A percentile compares a stretch with the other conserved stretches of the same genome.
These are phyloP conservation scores for Leucoma salicis DNA, from an alignment of 2,888 invertebrate genomes.

Conservation along the genomic window DNA sequence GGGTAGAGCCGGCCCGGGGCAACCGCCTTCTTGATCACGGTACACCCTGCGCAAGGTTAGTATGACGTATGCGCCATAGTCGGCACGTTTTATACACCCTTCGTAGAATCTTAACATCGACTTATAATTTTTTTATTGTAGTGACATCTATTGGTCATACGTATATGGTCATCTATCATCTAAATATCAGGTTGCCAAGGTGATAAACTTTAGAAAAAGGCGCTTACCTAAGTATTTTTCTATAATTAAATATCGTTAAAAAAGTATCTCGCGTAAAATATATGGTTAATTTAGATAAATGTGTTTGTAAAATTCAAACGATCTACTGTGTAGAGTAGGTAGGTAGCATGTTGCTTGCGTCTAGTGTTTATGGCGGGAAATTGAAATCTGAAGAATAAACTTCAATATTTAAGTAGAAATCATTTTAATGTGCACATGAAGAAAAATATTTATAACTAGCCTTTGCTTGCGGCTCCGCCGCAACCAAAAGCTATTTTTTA, in stretches of 20 bases:
- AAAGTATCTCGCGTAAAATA: not conserved
- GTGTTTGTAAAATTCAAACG: not conserved
- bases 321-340: not conserved
- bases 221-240: too few relatives aligned
- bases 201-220: not conserved
- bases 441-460: too few relatives aligned
- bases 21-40: constrained; percentile 87
- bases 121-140: constrained; percentile 44
- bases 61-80: constrained; percentile 42
- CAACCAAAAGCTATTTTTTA: too few relatives aligned
- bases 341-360: too few relatives aligned
- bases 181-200: constrained; percentile 16
- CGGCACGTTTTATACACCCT: constrained; percentile 40
- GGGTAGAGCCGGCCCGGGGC: constrained; percentile 84
- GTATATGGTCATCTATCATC: not conserved
- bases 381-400: too few relatives aligned
- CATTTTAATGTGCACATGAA: too few relatives aligned
- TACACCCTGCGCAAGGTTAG: constrained; percentile 89
- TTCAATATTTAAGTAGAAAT: too few relatives aligned
- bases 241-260: not conserved
- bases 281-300: not conserved
- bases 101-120: constrained; percentile 51
- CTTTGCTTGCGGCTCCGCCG: too few relatives aligned
- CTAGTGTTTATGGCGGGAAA: constrained; percentile 10
- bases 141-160: constrained; percentile 60